These are phyloP conservation scores for Ariopsis seemanni DNA, from an alignment of 2,113 vertebrate genomes.

Conservation along the genomic window DNA sequence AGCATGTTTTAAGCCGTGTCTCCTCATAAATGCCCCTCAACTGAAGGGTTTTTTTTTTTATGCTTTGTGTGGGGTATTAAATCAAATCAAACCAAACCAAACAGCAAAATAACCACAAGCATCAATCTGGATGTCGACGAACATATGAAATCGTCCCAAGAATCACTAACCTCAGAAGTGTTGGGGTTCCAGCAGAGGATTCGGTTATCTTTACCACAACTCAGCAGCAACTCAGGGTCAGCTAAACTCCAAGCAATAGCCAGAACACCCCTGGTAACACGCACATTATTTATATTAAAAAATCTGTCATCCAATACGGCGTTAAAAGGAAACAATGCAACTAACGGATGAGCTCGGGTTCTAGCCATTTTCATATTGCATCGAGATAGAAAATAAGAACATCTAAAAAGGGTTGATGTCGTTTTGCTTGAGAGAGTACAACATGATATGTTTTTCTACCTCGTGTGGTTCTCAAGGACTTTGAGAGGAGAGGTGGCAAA, in stretches of 20 bases:
- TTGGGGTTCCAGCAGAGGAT: conserved; percentile 97
- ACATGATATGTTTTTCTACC: conserved; percentile 68
- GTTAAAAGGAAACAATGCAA: background rate
- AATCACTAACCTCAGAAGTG: conserved; percentile 82
- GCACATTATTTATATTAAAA: background rate
- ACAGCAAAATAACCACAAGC: background rate
- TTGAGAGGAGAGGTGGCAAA: conserved; percentile 94
- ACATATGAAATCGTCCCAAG: background rate
- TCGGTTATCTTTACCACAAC: conserved; percentile 92
- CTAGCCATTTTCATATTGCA: background rate
- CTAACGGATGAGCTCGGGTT: background rate
- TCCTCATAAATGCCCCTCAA: background rate
- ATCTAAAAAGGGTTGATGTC: too few relatives aligned
- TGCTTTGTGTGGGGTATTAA: background rate
- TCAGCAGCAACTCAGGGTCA: conserved; percentile 91
- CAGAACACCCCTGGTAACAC: conserved; percentile 80
- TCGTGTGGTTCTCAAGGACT: conserved; percentile 90
- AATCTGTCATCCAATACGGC: background rate
- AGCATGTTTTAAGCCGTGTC: background rate
- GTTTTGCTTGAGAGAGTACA: too few relatives aligned
- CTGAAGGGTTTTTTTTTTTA: background rate
- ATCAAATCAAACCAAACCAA: background rate
- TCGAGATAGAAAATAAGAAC: background rate
- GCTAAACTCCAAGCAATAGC: conserved; percentile 92
- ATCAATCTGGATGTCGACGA: background rate